A percentile compares a stretch with the other conserved stretches of the same genome.
Conservation (phyloP, 2,888 invertebrate genomes). For the Clusia tigrina region DNA sequence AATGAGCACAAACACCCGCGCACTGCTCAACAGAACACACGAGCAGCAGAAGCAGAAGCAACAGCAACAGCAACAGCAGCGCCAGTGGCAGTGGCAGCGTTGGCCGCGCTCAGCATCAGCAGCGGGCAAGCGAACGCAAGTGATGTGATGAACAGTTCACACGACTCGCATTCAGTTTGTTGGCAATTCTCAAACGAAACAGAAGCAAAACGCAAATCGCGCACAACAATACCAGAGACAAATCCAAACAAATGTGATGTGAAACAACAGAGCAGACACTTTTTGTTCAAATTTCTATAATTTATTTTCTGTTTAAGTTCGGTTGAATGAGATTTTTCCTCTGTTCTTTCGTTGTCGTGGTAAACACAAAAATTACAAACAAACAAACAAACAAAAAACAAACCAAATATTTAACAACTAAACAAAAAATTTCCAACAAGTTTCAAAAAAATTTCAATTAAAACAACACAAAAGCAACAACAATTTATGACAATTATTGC, state of each 20-base stretch:
- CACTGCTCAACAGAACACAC: constrained; percentile 17
- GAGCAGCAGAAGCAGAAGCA: neutral
- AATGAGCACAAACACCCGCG: neutral
- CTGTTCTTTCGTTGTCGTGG: neutral
- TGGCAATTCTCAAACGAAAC: constrained; percentile 56
- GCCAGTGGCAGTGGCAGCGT: neutral
- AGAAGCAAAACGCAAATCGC: constrained; percentile 43
- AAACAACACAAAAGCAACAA: constrained; percentile 3
- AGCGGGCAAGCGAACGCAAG: neutral
- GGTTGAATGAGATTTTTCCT: neutral
- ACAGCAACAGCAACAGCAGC: neutral
- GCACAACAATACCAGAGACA: constrained; percentile 18
- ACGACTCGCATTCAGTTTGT: constrained; percentile 51
- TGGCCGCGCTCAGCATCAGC: neutral
- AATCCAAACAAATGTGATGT: constrained; percentile 23
- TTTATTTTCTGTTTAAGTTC: constrained; percentile 14
- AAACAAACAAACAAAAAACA: constrained; percentile 6
- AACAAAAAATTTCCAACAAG: neutral
- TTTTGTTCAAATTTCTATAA: constrained; percentile 5
- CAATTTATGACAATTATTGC: too few relatives aligned
- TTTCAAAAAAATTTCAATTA: neutral
- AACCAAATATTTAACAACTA: constrained; percentile 3
- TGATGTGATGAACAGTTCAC: neutral
- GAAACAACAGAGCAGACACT: constrained; percentile 14
- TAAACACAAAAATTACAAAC: neutral